These are phyloP conservation scores for Drosophila tani DNA, from an alignment of 1,140 invertebrate species.

Conservation along the genomic window DNA sequence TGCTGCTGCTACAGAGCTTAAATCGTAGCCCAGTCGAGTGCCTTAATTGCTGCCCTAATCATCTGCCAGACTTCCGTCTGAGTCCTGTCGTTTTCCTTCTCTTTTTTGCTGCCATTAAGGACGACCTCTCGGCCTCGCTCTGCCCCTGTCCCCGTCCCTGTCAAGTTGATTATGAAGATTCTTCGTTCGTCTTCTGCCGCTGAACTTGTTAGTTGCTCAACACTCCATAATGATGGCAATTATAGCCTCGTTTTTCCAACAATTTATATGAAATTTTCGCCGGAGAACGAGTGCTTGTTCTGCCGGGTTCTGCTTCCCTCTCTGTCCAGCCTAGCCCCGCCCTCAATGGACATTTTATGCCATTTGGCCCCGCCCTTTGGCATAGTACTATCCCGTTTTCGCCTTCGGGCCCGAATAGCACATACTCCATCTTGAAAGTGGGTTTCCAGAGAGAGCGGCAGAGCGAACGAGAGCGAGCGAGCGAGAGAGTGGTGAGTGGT, in stretches of 20 bases:
- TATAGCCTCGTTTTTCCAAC: conserved; percentile 85
- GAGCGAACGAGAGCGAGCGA: conserved; percentile 13
- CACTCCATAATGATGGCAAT: conserved; percentile 85
- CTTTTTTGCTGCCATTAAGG: conserved; percentile 24
- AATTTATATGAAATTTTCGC: conserved; percentile 81
- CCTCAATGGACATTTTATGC: conserved; percentile 44
- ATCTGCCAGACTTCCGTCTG: conserved; percentile 55
- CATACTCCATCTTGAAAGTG: conserved; percentile 74
- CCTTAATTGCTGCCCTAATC: conserved; percentile 77
- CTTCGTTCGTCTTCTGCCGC: conserved; percentile 42
- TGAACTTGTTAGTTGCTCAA: conserved; percentile 75
- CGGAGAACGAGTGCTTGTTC: background rate
- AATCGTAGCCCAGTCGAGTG: conserved; percentile 52
- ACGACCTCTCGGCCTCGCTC: conserved; percentile 10
- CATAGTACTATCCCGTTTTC: conserved; percentile 33
- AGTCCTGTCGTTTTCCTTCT: background rate
- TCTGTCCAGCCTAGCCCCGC: conserved; percentile 19
- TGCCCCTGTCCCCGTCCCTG: background rate
- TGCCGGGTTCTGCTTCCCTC: background rate
- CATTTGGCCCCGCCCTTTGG: conserved; percentile 55
- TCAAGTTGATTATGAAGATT: conserved; percentile 72
- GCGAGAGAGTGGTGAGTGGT: conserved; percentile 18
- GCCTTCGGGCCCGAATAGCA: background rate
- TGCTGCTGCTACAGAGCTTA: background rate
- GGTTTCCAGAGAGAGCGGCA: conserved; percentile 13